Conservation (phyloP, 1,140 invertebrate genomes). For the Drosophila tropicalis region DNA sequence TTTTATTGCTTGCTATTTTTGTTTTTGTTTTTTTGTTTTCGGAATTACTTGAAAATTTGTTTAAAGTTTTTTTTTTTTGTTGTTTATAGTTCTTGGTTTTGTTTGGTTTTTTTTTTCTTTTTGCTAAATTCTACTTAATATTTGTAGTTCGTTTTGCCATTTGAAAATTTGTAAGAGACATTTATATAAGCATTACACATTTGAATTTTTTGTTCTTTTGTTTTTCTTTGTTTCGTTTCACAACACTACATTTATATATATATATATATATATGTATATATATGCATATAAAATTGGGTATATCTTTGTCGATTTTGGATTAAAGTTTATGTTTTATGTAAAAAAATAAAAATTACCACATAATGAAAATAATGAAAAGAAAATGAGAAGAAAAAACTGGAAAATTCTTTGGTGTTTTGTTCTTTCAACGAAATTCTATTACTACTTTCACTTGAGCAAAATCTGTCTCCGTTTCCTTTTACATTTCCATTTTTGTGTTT, state of each 20-base stretch:
- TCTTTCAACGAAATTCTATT: slow-evolving; percentile 1
- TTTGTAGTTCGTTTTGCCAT: slow-evolving; percentile 74
- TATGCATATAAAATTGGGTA: slow-evolving; percentile 74
- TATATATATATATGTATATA: slow-evolving; percentile 53
- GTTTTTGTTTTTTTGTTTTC: neutral
- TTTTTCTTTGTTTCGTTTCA: slow-evolving; percentile 46
- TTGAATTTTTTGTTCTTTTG: neutral
- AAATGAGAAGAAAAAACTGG: slow-evolving; percentile 14
- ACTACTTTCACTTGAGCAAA: slow-evolving; percentile 53
- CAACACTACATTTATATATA: slow-evolving; percentile 78
- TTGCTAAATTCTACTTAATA: slow-evolving; percentile 73
- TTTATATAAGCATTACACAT: slow-evolving; percentile 56
- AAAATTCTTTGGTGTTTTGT: neutral
- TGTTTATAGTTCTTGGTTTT: slow-evolving; percentile 19
- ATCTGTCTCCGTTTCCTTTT: slow-evolving; percentile 6
- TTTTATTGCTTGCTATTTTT: slow-evolving; percentile 56
- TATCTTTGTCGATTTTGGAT: slow-evolving; percentile 49
- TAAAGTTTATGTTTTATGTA: slow-evolving; percentile 30
- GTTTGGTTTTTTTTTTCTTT: slow-evolving; percentile 46
- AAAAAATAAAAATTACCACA: slow-evolving; percentile 16
- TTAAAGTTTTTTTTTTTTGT: slow-evolving; percentile 31
- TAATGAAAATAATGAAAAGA: slow-evolving; percentile 11
- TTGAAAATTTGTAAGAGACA: slow-evolving; percentile 74
- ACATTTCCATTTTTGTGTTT: no score
- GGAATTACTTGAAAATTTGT: slow-evolving; percentile 78